These are phyloP conservation scores for Rhagonycha lutea DNA, from an alignment of 2,888 invertebrate genomes.

Conservation along the genomic window DNA sequence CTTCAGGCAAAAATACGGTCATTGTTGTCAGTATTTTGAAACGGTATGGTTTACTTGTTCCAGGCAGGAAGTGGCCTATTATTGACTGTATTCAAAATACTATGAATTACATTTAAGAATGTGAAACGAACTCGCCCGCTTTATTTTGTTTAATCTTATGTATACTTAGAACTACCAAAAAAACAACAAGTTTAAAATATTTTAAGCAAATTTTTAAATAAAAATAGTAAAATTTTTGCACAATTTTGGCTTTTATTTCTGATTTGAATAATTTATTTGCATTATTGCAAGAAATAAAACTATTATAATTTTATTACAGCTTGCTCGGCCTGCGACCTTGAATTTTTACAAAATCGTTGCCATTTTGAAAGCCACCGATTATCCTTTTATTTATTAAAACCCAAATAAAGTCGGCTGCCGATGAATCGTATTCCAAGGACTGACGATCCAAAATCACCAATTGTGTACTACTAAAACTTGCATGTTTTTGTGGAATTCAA, in stretches of 20 bases:
- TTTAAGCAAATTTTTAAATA: not conserved
- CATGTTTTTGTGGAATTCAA: not conserved
- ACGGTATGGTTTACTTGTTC: conserved; percentile 24
- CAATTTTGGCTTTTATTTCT: not conserved
- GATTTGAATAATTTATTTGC: too few relatives aligned
- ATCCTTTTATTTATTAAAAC: too few relatives aligned
- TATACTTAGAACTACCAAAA: not conserved
- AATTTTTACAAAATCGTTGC: too few relatives aligned
- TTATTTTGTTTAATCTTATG: not conserved
- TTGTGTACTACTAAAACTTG: not conserved
- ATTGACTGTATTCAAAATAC: conserved; percentile 37
- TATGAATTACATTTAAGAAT: conserved; percentile 24
- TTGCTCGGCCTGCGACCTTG: too few relatives aligned
- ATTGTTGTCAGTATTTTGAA: conserved; percentile 28
- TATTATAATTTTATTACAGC: too few relatives aligned
- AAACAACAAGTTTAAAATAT: not conserved
- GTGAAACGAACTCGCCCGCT: conserved; percentile 8
- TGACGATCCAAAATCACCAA: too few relatives aligned
- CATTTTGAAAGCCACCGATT: too few relatives aligned
- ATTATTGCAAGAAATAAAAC: too few relatives aligned
- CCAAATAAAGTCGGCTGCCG: too few relatives aligned
- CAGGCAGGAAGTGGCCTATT: conserved; percentile 39
- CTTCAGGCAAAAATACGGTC: conserved; percentile 19
- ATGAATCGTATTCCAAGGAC: too few relatives aligned
- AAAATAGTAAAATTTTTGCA: not conserved